Evolutionary conservation across 1,140 invertebrate species (phyloP).

Genomic region (Pseudomyrmex pallidus): DNA sequence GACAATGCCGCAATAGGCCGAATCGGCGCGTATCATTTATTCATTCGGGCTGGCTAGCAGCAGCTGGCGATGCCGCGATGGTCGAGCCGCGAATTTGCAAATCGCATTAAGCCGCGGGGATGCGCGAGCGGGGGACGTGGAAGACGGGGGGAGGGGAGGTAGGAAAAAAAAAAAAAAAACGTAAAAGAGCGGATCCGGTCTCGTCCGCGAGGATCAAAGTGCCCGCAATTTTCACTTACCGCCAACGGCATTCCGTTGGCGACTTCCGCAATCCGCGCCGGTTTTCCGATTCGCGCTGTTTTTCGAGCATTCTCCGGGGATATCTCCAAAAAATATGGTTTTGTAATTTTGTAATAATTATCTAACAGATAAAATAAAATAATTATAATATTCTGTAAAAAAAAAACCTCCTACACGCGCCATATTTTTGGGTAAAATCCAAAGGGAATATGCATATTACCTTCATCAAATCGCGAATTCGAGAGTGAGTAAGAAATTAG

Average conservation of each 20-base stretch:
- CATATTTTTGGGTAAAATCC: too few relatives aligned
- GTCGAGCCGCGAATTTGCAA: slow-evolving; percentile 76
- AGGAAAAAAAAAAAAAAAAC: slow-evolving; percentile 2
- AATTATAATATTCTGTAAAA: not conserved
- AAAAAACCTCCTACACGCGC: too few relatives aligned
- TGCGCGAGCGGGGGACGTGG: not conserved
- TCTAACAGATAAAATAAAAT: not conserved
- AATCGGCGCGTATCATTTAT: slow-evolving; percentile 81
- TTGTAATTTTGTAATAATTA: not conserved
- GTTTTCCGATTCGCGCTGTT: slow-evolving; percentile 9
- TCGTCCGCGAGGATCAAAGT: slow-evolving; percentile 60
- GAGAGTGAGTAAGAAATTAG: not conserved
- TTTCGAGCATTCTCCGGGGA: not conserved
- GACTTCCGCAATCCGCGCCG: slow-evolving; percentile 14
- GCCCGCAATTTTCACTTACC: slow-evolving; percentile 63
- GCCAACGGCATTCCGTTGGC: slow-evolving; percentile 35
- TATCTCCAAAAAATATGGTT: not conserved
- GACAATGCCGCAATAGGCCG: slow-evolving; percentile 79
- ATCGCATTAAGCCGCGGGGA: slow-evolving; percentile 73
- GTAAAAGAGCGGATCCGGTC: slow-evolving; percentile 11
- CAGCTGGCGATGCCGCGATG: slow-evolving; percentile 47
- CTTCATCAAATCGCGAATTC: not conserved
- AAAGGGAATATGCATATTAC: too few relatives aligned
- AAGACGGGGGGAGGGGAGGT: slow-evolving; percentile 18
- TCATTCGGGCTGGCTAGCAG: slow-evolving; percentile 77